Evolutionary conservation across 1,140 invertebrate genomes (phyloP), one percentile per base, ranked within the genome.

Genomic region (Archivesica marissinica): DNA sequence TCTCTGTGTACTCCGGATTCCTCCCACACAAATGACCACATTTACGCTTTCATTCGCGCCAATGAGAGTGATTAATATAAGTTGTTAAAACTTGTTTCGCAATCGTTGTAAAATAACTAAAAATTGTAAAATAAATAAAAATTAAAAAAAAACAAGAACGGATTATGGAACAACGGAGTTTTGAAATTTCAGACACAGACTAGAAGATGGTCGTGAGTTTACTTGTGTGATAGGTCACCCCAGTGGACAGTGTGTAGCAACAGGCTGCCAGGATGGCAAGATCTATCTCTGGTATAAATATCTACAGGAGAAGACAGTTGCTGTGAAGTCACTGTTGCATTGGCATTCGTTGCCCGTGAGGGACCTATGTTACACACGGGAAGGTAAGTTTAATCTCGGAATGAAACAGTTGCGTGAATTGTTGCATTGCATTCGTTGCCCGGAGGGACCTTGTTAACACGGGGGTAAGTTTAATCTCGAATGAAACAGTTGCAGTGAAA

Each of bases 341-440:
- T 98, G 97, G 97, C 97, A 98, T 93, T 95, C 96, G 20, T 94
- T 97, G 78, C 95, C 96, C 78, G 96, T 97, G 0, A 94, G 95
- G 54, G 96, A 96, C 91, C 91, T 98, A 23, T 93, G 93, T 6
- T 97, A 97, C 90, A 96, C 96, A 47, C 91, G 94, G 77, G 95
- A 95, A 87, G 97, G 97, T 94, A 94, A 94, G 56, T 38, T 6
- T 28, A n/a, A n/a, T n/a, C n/a, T n/a, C n/a, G n/a, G n/a, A n/a
- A n/a, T n/a, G n/a, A n/a, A n/a, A n/a, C n/a, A n/a, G n/a, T n/a
- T n/a, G n/a, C n/a, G n/a, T n/a, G n/a, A n/a, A n/a, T n/a, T n/a
- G n/a, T n/a, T n/a, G n/a, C n/a, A n/a, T n/a, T n/a, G n/a, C n/a
- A n/a, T n/a, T n/a, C n/a, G n/a, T n/a, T n/a, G n/a, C n/a, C n/a